Evolutionary conservation across 2,797 vertebrate genomes (phyloP).

Genomic region (Babyrousa celebensis): DNA sequence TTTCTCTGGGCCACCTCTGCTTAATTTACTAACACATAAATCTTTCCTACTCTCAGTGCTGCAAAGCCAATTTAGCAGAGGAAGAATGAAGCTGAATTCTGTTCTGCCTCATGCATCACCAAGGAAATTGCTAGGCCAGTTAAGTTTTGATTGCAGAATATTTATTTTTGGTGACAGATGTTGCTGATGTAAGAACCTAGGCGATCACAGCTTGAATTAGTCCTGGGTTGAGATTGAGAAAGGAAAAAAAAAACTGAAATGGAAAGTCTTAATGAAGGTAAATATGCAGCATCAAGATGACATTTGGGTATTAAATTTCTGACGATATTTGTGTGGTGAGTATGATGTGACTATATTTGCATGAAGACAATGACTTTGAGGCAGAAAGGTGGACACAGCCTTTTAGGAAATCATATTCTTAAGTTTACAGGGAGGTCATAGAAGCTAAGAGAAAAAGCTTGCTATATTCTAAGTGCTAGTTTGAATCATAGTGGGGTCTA

Average conservation of each 20-base stretch:
- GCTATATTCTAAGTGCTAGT: neutral
- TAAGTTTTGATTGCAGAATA: slow-evolving; percentile 85
- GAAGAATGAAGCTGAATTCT: slow-evolving; percentile 81
- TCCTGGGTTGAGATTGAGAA: slow-evolving; percentile 1
- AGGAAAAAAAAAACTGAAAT: neutral
- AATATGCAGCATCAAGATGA: neutral
- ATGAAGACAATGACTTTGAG: neutral
- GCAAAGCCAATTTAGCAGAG: slow-evolving; percentile 78
- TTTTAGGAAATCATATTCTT: neutral
- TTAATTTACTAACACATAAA: slow-evolving; percentile 83
- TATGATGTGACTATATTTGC: neutral
- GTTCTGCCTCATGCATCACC: slow-evolving; percentile 81
- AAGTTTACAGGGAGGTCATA: neutral
- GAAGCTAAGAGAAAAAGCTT: neutral
- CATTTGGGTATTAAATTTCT: slow-evolving; percentile 33
- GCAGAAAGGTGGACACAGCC: neutral
- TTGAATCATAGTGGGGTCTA: neutral
- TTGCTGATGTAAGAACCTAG: slow-evolving; percentile 82
- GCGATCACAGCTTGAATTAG: slow-evolving; percentile 75
- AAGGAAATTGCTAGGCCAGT: slow-evolving; percentile 82
- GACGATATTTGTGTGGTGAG: neutral
- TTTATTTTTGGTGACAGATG: slow-evolving; percentile 85
- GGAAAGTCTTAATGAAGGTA: slow-evolving; percentile 64
- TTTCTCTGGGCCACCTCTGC: slow-evolving; percentile 57
- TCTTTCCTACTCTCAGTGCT: slow-evolving; percentile 80